Base-by-base conservation (phyloP, 1,140 invertebrate species). In the Drosophila tani region DNA sequence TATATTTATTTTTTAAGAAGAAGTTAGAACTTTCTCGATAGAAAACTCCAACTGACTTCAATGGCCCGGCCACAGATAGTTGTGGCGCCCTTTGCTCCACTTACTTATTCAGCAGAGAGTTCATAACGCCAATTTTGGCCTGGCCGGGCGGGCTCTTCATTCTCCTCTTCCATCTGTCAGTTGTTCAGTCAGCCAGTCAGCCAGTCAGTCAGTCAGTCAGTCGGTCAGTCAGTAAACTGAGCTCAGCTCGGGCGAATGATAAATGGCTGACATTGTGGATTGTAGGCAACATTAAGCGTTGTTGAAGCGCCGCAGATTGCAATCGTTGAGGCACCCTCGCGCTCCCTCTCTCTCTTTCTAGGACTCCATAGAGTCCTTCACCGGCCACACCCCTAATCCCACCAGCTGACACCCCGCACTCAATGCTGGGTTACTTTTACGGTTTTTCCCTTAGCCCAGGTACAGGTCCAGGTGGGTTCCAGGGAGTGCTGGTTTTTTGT, bases 261-360 rank as follows among this genome's bases (percentile, higher is more conserved):
- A 88, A 87, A 87, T 87, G 79, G 83, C 76, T 77, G 83, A 87
- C 80, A 87, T 77, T 87, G 83, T 66, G 84, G 80, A 77, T 86
- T 86, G 83, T 86, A 87, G 82, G 69, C 82, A 86, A 86, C 79
- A 79, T 82, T 82, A 82, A 86, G 82, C 82, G 82, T 62, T 79
- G 82, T 79, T 86, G 75, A 81, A 86, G 69, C 70, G 71, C 83
- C 82, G 79, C 83, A 82, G 82, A 86, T 86, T 86, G 83, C 83
- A 87, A 86, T 87, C 81, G 83, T 78, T 85, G 81, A 58, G 63
- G 27, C 14, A 41, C 35, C 35, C 69, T 14, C 60, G 27, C 21
- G 21, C 21, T 2, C 21, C 2, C 2, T 45, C 15, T 5, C 9
- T 15, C 56, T 6, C 9, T 15, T 50, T 6, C 27, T 12, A 11